Conservation (phyloP, 35 echinoderm and acorn worm species). For the Stichopus chloronotus region DNA sequence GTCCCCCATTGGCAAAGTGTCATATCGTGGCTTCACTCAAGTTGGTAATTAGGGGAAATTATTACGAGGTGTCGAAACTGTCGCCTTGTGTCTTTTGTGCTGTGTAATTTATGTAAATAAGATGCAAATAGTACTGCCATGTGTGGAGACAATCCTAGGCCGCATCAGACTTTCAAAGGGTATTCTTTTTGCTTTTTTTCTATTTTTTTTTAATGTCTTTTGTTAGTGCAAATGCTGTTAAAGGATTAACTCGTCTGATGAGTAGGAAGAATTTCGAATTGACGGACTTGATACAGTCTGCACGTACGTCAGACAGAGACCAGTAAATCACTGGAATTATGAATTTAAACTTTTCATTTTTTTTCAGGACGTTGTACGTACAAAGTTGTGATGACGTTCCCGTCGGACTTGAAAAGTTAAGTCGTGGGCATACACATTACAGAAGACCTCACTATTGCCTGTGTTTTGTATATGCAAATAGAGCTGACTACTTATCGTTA, state of each 20-base stretch:
- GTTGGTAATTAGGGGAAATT: constrained; percentile 40
- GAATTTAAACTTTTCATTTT: no score
- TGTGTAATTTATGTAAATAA: constrained; percentile 50
- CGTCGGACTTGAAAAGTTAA: no score
- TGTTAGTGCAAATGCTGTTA: not conserved
- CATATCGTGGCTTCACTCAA: constrained; percentile 18
- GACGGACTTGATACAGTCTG: not conserved
- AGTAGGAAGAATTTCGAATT: not conserved
- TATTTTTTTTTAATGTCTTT: no score
- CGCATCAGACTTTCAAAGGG: constrained; percentile 3
- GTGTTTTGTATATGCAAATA: no score
- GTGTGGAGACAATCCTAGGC: not conserved
- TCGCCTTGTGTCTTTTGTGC: constrained; percentile 31
- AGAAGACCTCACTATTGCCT: no score
- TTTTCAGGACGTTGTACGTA: no score
- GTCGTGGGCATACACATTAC: no score
- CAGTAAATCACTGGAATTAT: not conserved
- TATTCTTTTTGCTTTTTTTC: no score
- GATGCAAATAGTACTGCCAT: constrained; percentile 33
- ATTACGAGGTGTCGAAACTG: constrained; percentile 19
- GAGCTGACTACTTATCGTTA: no score
- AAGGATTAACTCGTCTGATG: not conserved
- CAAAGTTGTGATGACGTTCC: no score
- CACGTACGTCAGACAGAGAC: not conserved
- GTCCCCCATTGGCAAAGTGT: constrained; percentile 22